Conservation (phyloP, 2,888 invertebrate species). For the Pimpla rufipes region DNA sequence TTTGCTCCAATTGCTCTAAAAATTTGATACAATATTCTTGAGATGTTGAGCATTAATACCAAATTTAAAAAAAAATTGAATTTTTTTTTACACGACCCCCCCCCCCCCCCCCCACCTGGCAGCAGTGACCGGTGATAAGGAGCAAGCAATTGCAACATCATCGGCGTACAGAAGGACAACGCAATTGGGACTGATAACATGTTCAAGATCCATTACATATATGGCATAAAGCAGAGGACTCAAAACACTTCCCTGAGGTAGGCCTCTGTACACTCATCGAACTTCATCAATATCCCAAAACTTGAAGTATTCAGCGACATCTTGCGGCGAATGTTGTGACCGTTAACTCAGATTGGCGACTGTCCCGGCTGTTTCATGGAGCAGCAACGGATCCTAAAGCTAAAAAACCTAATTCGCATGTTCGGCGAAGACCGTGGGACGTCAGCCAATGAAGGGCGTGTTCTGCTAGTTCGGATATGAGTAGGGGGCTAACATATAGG, state of each 20-base stretch:
- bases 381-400: background rate
- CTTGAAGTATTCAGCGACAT: background rate
- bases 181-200: background rate
- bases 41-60: too few relatives aligned
- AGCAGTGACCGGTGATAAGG: background rate
- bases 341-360: too few relatives aligned
- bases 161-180: constrained; percentile 19
- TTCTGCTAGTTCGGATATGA: too few relatives aligned
- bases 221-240: constrained; percentile 46
- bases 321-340: constrained; percentile 16
- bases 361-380: background rate
- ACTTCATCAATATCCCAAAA: constrained; percentile 46
- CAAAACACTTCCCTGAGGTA: constrained; percentile 49
- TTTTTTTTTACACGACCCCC: too few relatives aligned
- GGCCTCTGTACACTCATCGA: constrained; percentile 17
- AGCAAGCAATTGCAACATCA: background rate
- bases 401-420: background rate
- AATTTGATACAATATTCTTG: too few relatives aligned
- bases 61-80: too few relatives aligned
- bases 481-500: too few relatives aligned
- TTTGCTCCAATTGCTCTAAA: too few relatives aligned
- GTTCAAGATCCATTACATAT: constrained; percentile 32
- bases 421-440: too few relatives aligned
- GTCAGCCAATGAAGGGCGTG: too few relatives aligned
- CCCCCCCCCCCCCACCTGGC: too few relatives aligned